Evolutionary conservation across 2,113 vertebrate species (phyloP).

Genomic region (Dinomys branickii): DNA sequence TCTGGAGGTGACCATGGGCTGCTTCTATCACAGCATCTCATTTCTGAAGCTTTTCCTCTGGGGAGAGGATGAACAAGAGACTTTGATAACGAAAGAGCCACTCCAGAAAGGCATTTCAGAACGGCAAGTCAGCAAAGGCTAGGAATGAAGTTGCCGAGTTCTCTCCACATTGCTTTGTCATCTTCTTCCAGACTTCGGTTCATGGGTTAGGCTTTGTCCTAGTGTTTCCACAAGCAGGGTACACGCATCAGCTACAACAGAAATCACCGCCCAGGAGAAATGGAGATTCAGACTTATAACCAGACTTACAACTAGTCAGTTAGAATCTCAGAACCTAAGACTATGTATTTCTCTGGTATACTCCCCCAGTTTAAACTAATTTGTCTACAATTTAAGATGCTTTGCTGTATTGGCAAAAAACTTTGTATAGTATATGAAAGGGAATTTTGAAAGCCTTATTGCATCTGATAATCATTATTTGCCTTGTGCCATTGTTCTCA

Average conservation of each 20-base stretch:
- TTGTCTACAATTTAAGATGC: neutral
- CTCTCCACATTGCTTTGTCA: too few relatives aligned
- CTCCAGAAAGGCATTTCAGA: neutral
- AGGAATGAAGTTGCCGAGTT: neutral
- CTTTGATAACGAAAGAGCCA: neutral
- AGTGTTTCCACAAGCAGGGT: neutral
- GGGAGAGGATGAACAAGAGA: neutral
- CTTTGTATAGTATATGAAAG: neutral
- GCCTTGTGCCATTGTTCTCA: neutral
- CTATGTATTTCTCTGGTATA: neutral
- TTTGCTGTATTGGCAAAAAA: neutral
- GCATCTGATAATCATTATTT: neutral
- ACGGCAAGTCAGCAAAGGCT: too few relatives aligned
- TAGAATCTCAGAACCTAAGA: neutral
- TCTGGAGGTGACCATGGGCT: fast-evolving
- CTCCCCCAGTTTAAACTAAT: neutral
- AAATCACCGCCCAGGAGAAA: neutral
- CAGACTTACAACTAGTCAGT: neutral
- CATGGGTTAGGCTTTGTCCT: neutral
- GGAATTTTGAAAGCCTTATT: neutral
- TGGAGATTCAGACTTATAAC: neutral
- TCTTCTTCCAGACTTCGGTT: neutral
- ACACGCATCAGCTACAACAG: neutral
- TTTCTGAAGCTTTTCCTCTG: too few relatives aligned
- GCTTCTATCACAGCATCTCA: neutral